Conservation (phyloP, 2,113 vertebrate genomes). For the Esox niger region DNA sequence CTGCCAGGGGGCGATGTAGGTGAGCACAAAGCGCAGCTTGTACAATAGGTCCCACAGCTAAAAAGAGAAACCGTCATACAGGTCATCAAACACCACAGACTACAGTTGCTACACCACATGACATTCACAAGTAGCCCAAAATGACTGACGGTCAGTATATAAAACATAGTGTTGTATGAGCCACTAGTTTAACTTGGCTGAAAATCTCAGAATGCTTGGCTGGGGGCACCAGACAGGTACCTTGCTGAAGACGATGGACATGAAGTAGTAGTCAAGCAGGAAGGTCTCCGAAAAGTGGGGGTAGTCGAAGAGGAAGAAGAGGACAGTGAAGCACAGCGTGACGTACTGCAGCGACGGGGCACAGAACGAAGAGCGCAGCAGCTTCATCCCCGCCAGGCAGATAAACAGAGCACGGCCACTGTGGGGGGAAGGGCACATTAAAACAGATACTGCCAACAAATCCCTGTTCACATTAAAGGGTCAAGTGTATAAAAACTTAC, state of each 20-base stretch:
- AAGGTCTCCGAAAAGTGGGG: slow-evolving; percentile 87
- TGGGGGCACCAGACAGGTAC: slow-evolving; percentile 46
- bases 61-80: background rate
- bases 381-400: slow-evolving; percentile 86
- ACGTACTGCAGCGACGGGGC: slow-evolving; percentile 85
- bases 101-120: no score
- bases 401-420: slow-evolving; percentile 86
- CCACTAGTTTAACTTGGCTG: background rate
- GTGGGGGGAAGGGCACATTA: slow-evolving; percentile 8
- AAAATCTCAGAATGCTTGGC: background rate
- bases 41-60: slow-evolving; percentile 91
- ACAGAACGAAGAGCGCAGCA: slow-evolving; percentile 85
- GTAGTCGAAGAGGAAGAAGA: slow-evolving; percentile 90
- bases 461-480: no score
- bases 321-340: slow-evolving; percentile 86
- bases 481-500: slow-evolving; percentile 62
- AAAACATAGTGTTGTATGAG: no score
- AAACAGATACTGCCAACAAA: no score
- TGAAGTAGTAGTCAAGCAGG: slow-evolving; percentile 87
- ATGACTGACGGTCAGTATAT: no score
- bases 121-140: background rate
- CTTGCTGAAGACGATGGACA: slow-evolving; percentile 92
- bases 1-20: slow-evolving; percentile 92
- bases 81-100: background rate
- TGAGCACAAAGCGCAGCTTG: slow-evolving; percentile 88